Conservation (phyloP, 2,113 vertebrate species). For the Carlito syrichta region DNA sequence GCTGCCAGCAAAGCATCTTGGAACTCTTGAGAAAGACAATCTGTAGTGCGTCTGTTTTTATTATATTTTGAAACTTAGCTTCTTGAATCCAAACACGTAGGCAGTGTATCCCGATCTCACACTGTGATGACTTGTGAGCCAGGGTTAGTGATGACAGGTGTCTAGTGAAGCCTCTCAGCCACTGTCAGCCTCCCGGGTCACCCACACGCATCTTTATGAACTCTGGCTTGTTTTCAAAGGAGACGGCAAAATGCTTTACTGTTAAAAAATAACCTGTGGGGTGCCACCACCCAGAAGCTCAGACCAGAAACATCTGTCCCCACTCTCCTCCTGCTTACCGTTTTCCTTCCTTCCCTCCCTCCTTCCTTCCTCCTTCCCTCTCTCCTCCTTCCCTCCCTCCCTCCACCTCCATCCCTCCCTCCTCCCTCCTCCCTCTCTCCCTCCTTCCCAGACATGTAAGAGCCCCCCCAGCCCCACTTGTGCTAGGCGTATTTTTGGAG, state of each 20-base stretch:
- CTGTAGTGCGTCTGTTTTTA: slow-evolving; percentile 34
- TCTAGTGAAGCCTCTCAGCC: slow-evolving; percentile 26
- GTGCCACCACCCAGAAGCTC: slow-evolving; percentile 40
- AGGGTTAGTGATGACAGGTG: slow-evolving; percentile 68
- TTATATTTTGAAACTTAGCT: slow-evolving; percentile 19
- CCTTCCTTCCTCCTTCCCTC: not conserved
- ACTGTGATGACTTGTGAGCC: slow-evolving; percentile 28
- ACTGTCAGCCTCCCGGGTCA: not conserved
- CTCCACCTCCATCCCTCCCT: not conserved
- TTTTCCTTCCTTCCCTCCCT: not conserved
- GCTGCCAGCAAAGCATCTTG: not conserved
- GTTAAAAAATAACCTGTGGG: slow-evolving; percentile 49
- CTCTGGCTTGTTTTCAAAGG: slow-evolving; percentile 21
- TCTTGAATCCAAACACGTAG: slow-evolving; percentile 37
- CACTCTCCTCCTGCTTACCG: slow-evolving; percentile 27
- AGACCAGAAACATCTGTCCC: slow-evolving; percentile 49
- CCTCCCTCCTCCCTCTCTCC: not conserved
- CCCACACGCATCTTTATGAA: not conserved
- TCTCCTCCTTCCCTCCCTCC: not conserved
- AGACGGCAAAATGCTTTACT: slow-evolving; percentile 37
- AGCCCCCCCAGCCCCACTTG: not conserved
- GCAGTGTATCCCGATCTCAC: slow-evolving; percentile 3
- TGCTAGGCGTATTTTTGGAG: not conserved
- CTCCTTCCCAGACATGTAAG: not conserved
- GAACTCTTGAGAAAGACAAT: slow-evolving; percentile 8